Conservation (phyloP, 2,113 vertebrate species). For the Glareola pratincola region DNA sequence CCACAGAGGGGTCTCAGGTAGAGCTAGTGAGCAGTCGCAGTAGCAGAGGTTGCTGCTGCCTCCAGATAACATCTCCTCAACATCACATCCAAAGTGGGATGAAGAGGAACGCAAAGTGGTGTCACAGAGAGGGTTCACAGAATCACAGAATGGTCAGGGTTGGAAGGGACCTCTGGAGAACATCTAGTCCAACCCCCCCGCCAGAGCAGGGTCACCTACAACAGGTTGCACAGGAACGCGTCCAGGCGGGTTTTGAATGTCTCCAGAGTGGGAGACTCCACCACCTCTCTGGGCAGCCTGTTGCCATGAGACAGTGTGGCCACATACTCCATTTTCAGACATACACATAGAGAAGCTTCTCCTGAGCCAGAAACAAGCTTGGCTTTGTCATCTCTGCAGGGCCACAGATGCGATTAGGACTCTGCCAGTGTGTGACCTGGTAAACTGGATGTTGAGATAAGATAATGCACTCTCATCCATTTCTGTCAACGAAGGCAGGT, state of each 20-base stretch:
- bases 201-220: no score
- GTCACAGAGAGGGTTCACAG: neutral
- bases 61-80: neutral
- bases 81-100: neutral
- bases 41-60: neutral
- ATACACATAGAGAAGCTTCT: neutral
- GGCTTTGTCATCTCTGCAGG: neutral
- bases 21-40: neutral
- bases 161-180: no score
- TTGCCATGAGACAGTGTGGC: neutral
- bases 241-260: no score
- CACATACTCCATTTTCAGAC: neutral
- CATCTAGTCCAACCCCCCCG: no score
- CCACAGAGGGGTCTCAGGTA: neutral
- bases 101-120: neutral
- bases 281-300: neutral
- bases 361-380: neutral
- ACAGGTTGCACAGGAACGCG: no score
- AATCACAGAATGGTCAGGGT: no score
- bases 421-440: conserved; percentile 18
- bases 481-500: neutral
- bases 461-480: neutral
- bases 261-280: no score
- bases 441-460: conserved; percentile 37
- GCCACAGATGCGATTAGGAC: neutral